These are phyloP conservation scores for Festucalex cinctus DNA, from an alignment of 2,113 vertebrate genomes.

Conservation along the genomic window DNA sequence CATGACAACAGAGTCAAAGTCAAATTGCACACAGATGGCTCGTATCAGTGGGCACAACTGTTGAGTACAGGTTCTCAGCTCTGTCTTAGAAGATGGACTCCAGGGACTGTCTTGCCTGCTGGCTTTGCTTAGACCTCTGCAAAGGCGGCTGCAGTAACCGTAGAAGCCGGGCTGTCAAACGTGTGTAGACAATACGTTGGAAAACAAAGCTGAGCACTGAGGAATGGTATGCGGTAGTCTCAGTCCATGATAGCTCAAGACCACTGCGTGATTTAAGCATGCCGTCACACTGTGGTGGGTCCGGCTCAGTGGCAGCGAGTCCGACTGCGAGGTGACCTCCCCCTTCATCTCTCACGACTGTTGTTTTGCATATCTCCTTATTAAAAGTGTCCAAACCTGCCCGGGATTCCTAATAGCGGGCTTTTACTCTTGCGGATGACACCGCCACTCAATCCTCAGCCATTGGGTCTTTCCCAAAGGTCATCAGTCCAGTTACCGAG, in stretches of 20 bases:
- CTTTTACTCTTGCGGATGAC: constrained; percentile 68
- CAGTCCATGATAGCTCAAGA: not conserved
- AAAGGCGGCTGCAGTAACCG: constrained; percentile 7
- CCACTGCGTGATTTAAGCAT: not conserved
- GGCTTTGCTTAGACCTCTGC: constrained; percentile 4
- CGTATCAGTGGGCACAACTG: constrained; percentile 38
- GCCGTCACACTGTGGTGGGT: constrained; percentile 24
- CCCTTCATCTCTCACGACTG: constrained; percentile 48
- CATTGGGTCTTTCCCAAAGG: constrained; percentile 65
- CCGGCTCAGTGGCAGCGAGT: constrained; percentile 30
- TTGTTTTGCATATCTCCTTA: constrained; percentile 74
- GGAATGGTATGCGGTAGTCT: not conserved
- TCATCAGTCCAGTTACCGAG: constrained; percentile 46
- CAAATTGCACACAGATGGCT: constrained; percentile 63
- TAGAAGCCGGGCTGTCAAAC: constrained; percentile 6
- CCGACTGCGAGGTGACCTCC: constrained; percentile 37
- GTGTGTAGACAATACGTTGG: constrained; percentile 9
- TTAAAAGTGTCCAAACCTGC: constrained; percentile 65
- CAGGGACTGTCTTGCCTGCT: constrained; percentile 28
- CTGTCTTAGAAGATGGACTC: constrained; percentile 25
- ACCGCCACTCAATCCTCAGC: constrained; percentile 64
- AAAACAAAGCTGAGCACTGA: constrained; percentile 12
- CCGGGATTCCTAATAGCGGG: constrained; percentile 66
- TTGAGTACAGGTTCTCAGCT: constrained; percentile 25
- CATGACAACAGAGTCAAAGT: constrained; percentile 47